These are phyloP conservation scores for Pteromalus puparum DNA, from an alignment of 1,140 invertebrate genomes.

Conservation along the genomic window DNA sequence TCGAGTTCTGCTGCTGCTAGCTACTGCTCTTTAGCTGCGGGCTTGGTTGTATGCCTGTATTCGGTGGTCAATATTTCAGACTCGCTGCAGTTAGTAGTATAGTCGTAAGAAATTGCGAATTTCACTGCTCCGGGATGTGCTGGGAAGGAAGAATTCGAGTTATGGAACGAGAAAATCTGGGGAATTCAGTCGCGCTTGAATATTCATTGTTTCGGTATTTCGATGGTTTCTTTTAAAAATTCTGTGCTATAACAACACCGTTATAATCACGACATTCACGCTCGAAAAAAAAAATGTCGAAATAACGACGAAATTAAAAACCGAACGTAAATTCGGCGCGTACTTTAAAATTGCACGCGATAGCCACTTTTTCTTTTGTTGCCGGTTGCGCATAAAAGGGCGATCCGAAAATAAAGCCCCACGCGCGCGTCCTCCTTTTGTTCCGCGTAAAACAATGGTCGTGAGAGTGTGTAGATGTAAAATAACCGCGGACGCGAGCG, in stretches of 20 bases:
- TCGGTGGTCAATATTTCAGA: slow-evolving; percentile 39
- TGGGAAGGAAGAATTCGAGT: not conserved
- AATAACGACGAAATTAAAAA: not conserved
- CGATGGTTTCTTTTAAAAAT: not conserved
- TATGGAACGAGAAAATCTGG: slow-evolving; percentile 34
- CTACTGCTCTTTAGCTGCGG: not conserved
- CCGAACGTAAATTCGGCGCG: not conserved
- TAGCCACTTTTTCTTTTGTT: slow-evolving; percentile 17
- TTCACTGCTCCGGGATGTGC: not conserved
- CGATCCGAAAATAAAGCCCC: slow-evolving; percentile 32
- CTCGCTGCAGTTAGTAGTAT: not conserved
- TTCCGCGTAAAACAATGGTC: slow-evolving; percentile 34
- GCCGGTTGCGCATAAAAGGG: slow-evolving; percentile 15
- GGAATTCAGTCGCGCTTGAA: not conserved
- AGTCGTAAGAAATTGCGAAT: slow-evolving; percentile 41
- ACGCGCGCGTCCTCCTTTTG: slow-evolving; percentile 16
- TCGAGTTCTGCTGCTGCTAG: slow-evolving; percentile 35
- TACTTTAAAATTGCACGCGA: not conserved
- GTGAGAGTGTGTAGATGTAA: slow-evolving; percentile 42
- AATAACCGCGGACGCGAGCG: slow-evolving; percentile 55
- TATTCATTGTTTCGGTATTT: not conserved
- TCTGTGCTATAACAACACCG: no score
- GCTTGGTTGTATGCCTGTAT: not conserved
- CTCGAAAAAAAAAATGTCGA: not conserved
- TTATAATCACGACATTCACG: no score